Percentiles rank a stretch among this genome's conserved stretches.
phyloP scores from a whole-genome alignment of 2,888 invertebrate genomes.

The Odontocolon sp. region DNA sequence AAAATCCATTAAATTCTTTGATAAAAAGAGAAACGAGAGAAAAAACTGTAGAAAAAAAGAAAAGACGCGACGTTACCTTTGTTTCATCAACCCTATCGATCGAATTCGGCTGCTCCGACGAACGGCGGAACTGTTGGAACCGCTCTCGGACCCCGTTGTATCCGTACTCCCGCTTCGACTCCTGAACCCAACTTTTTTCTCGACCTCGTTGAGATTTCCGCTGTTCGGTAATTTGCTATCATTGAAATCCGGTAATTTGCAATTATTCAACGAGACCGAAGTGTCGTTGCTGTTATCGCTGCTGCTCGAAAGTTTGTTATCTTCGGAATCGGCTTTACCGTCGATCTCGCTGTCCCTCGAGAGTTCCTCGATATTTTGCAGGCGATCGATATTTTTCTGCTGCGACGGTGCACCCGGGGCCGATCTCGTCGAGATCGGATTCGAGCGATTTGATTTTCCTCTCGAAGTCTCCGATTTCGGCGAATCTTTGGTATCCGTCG shows the following conservation, averaged over 20 bases:
- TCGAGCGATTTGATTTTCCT: conserved; percentile 46
- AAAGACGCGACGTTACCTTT: conserved; percentile 80
- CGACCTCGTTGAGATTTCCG: conserved; percentile 66
- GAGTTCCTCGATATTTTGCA: conserved; percentile 54
- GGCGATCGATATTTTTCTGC: conserved; percentile 50
- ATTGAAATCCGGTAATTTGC: conserved; percentile 71
- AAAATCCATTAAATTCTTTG: too few species aligned
- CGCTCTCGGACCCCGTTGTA: conserved; percentile 78
- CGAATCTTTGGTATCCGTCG: not conserved
- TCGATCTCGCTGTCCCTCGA: conserved; percentile 75
- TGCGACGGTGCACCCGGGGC: not conserved
- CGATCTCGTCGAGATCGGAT: conserved; percentile 47
- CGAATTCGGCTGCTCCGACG: conserved; percentile 89
- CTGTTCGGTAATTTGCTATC: conserved; percentile 64
- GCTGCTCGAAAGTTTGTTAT: conserved; percentile 74
- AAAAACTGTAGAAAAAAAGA: too few species aligned
- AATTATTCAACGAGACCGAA: conserved; percentile 71
- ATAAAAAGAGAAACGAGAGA: too few species aligned
- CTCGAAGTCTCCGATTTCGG: conserved; percentile 26
- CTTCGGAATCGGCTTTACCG: conserved; percentile 74
- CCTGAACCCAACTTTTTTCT: conserved; percentile 75
- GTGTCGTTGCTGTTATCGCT: conserved; percentile 85
- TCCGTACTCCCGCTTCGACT: conserved; percentile 79
- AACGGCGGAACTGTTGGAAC: conserved; percentile 81
- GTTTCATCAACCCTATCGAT: conserved; percentile 87